These are phyloP conservation scores for Dromiciops gliroides DNA, from an alignment of 2,113 vertebrate species.

Conservation along the genomic window DNA sequence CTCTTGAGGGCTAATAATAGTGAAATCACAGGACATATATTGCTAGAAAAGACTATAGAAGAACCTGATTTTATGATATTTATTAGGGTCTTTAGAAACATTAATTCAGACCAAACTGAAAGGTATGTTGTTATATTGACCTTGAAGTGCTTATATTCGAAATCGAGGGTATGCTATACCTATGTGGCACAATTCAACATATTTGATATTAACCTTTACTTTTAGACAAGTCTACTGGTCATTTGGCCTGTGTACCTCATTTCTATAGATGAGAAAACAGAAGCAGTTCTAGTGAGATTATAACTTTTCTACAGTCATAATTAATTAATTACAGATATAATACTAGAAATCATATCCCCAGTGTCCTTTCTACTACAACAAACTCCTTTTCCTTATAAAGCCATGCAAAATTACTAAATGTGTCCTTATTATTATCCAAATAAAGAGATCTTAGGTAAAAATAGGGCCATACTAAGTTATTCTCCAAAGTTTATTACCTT, in stretches of 20 bases:
- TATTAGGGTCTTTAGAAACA: conserved; percentile 37
- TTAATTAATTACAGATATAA: not conserved
- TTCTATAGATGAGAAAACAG: not conserved
- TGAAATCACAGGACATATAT: conserved; percentile 10
- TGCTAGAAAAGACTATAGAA: not conserved
- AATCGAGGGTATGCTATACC: conserved; percentile 5
- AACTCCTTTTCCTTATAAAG: not conserved
- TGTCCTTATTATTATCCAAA: not conserved
- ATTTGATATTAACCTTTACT: not conserved
- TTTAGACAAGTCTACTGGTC: not conserved
- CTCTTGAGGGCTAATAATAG: conserved; percentile 21
- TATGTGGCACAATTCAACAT: not conserved
- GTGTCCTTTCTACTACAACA: not conserved
- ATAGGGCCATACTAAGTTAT: not conserved
- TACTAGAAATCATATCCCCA: not conserved
- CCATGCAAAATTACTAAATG: not conserved
- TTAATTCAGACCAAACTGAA: conserved; percentile 17
- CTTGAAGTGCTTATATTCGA: not conserved
- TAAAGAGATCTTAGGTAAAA: not conserved
- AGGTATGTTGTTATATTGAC: conserved; percentile 25
- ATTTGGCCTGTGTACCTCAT: not conserved
- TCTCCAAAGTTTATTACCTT: not conserved
- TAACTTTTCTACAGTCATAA: not conserved
- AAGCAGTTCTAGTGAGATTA: not conserved
- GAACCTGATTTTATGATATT: conserved; percentile 15